phyloP scores from a whole-genome alignment of 2,888 invertebrate species.

The Mythimna vitellina region DNA sequence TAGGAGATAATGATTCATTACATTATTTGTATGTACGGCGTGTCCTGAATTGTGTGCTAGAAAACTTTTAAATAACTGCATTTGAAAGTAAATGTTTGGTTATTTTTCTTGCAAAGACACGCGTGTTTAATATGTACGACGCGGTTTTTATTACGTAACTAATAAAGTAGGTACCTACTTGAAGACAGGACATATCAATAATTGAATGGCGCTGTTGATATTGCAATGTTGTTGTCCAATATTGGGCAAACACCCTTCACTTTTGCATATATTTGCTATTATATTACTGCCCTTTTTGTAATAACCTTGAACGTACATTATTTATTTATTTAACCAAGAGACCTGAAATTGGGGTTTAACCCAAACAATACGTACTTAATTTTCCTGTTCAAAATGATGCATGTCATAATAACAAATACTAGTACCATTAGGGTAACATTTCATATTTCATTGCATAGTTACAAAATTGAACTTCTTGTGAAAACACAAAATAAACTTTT shows the following conservation, averaged over 20 bases:
- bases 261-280: background rate
- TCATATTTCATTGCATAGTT: background rate
- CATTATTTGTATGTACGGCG: conserved; percentile 25
- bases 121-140: conserved; percentile 33
- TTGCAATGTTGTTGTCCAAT: background rate
- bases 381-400: conserved; percentile 45
- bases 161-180: conserved; percentile 14
- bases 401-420: background rate
- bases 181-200: conserved; percentile 21
- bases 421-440: background rate
- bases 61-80: conserved; percentile 1
- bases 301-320: conserved; percentile 8
- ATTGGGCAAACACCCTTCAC: background rate
- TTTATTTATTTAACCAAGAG: conserved; percentile 2
- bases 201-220: conserved; percentile 1
- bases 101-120: conserved; percentile 17
- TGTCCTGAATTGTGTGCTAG: conserved; percentile 21
- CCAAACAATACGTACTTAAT: conserved; percentile 3
- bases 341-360: conserved; percentile 14
- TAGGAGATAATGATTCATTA: conserved; percentile 36
- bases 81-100: background rate
- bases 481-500: background rate
- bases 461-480: background rate
- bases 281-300: background rate
- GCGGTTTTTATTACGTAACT: conserved; percentile 37